Conservation (phyloP, 2,888 invertebrate species). For the Acanthosepion lycidas region DNA sequence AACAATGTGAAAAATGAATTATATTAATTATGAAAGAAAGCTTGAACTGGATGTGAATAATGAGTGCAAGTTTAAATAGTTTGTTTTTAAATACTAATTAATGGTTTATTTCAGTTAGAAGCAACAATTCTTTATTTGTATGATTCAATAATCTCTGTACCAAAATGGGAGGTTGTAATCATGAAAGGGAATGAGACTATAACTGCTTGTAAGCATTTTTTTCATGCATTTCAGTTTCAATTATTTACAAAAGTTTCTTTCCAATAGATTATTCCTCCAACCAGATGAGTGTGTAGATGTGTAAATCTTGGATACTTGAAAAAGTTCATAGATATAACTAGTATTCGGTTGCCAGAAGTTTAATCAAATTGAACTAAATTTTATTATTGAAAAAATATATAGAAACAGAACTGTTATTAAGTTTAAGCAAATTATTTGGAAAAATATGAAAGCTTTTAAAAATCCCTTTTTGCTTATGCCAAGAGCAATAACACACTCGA, state of each 20-base stretch:
- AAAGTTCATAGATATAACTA: too few relatives aligned
- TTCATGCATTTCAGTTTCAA: background rate
- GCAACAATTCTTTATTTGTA: background rate
- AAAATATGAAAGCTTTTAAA: too few relatives aligned
- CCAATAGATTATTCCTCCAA: background rate
- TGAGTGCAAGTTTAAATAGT: background rate
- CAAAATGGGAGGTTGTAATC: background rate
- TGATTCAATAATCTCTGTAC: background rate
- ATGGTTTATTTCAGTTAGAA: constrained; percentile 12
- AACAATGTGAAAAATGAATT: background rate
- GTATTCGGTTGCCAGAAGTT: too few relatives aligned
- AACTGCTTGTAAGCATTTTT: background rate
- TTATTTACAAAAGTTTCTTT: background rate
- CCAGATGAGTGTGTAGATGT: too few relatives aligned
- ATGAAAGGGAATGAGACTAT: background rate
- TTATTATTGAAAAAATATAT: too few relatives aligned
- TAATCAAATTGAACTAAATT: too few relatives aligned
- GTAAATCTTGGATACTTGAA: too few relatives aligned
- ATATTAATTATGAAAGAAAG: background rate
- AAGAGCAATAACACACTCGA: too few relatives aligned
- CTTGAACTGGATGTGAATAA: background rate
- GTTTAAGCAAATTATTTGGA: too few relatives aligned
- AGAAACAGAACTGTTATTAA: too few relatives aligned
- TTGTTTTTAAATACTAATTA: constrained; percentile 24
- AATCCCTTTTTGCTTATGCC: too few relatives aligned